phyloP scores from a whole-genome alignment of 2,888 invertebrate genomes.

The Elmis aenea region DNA sequence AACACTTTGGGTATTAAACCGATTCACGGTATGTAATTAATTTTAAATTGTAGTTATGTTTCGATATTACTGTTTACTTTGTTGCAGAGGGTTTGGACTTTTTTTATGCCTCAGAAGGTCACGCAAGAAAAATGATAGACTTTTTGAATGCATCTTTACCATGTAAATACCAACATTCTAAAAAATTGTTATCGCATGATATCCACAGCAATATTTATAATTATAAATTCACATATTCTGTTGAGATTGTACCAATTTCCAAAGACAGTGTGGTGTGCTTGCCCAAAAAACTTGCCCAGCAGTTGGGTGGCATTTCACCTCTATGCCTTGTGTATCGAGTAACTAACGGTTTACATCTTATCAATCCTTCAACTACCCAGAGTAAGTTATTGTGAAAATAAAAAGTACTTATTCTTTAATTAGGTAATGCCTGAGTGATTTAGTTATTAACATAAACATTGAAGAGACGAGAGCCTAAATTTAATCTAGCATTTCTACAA shows the following conservation, averaged over 20 bases:
- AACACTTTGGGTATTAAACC: conserved; percentile 86
- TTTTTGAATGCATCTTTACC: conserved; percentile 87
- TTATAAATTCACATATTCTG: conserved; percentile 90
- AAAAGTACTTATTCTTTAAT: too few species aligned
- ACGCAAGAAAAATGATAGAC: conserved; percentile 93
- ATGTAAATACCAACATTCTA: conserved; percentile 81
- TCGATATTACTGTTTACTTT: background rate
- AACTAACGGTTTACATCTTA: conserved; percentile 84
- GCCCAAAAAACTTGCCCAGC: conserved; percentile 78
- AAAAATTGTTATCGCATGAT: conserved; percentile 95
- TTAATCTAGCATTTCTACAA: too few species aligned
- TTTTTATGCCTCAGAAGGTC: conserved; percentile 82
- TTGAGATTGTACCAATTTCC: conserved; percentile 94
- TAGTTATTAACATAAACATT: too few species aligned
- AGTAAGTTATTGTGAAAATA: conserved; percentile 56
- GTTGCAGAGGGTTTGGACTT: conserved; percentile 86
- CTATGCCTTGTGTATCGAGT: conserved; percentile 86
- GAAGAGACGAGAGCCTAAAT: too few species aligned
- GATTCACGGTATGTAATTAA: conserved; percentile 57
- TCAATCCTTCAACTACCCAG: conserved; percentile 85
- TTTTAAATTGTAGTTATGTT: conserved; percentile 1
- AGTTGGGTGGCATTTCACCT: conserved; percentile 81
- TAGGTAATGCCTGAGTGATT: too few species aligned
- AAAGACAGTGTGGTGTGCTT: conserved; percentile 92
- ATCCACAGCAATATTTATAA: conserved; percentile 94